Percentiles rank a stretch among this genome's conserved stretches.
These are phyloP conservation scores for Lophura nycthemera DNA, from an alignment of 2,113 vertebrate genomes.

Conservation along the genomic window DNA sequence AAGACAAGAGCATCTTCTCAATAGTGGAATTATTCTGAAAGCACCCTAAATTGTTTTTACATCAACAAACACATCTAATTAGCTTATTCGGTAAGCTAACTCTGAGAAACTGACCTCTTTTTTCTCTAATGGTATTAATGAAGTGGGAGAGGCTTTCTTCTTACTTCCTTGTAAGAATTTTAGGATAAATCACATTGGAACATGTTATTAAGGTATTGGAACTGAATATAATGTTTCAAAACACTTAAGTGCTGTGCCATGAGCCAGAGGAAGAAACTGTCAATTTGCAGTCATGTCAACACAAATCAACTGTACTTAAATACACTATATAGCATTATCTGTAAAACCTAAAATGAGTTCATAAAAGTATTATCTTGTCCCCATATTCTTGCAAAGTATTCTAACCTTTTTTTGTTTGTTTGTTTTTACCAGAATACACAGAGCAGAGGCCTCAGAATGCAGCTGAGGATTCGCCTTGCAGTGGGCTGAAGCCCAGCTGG, in stretches of 20 bases:
- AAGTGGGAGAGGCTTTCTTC: background rate
- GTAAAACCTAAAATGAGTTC: background rate
- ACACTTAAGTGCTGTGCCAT: background rate
- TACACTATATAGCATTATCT: background rate
- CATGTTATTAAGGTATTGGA: background rate
- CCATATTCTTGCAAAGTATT: background rate
- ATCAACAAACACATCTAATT: background rate
- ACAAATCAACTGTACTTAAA: background rate
- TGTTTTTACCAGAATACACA: background rate
- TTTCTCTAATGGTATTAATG: background rate
- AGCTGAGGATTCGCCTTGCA: background rate
- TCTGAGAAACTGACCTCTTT: background rate
- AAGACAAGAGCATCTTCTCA: background rate
- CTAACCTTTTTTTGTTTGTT: background rate
- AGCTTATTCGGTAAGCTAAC: background rate
- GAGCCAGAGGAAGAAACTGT: background rate
- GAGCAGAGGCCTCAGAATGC: background rate
- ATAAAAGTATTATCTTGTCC: background rate
- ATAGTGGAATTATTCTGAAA: background rate
- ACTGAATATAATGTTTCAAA: background rate
- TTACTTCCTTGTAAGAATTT: background rate
- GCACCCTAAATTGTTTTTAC: background rate
- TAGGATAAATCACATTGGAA: background rate
- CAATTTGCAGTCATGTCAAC: background rate
- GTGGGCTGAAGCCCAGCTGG: background rate